Conservation (phyloP, 2,888 invertebrate genomes). For the Nephrotoma flavescens region DNA sequence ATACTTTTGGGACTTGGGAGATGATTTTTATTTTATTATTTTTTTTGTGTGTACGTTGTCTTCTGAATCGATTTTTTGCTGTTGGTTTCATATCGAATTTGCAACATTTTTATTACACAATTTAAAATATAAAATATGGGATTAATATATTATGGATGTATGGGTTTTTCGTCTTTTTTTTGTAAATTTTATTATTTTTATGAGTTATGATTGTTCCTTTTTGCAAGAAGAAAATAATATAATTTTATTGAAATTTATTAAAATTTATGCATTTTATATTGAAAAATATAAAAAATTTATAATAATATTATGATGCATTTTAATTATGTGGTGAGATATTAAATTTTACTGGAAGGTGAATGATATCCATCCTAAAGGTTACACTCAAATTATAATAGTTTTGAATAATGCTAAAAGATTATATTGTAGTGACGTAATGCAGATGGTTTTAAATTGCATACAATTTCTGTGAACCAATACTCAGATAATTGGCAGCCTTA, state of each 20-base stretch:
- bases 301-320: background rate
- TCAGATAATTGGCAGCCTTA: too few species aligned
- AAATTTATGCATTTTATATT: background rate
- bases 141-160: background rate
- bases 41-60: background rate
- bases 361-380: background rate
- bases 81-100: background rate
- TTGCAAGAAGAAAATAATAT: background rate
- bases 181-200: background rate
- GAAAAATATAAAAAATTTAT: background rate
- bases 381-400: background rate
- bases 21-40: background rate
- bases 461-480: too few species aligned
- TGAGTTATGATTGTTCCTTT: background rate
- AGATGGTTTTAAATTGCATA: too few species aligned
- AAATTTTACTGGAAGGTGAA: background rate
- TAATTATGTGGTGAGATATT: background rate
- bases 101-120: background rate
- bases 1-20: background rate
- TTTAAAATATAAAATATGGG: background rate
- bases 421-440: too few species aligned
- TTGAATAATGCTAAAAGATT: background rate
- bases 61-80: too few species aligned
- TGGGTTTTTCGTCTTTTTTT: background rate
- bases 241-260: background rate